These are phyloP conservation scores for Sacculina carcini DNA, from an alignment of 2,888 invertebrate species.

Conservation along the genomic window DNA sequence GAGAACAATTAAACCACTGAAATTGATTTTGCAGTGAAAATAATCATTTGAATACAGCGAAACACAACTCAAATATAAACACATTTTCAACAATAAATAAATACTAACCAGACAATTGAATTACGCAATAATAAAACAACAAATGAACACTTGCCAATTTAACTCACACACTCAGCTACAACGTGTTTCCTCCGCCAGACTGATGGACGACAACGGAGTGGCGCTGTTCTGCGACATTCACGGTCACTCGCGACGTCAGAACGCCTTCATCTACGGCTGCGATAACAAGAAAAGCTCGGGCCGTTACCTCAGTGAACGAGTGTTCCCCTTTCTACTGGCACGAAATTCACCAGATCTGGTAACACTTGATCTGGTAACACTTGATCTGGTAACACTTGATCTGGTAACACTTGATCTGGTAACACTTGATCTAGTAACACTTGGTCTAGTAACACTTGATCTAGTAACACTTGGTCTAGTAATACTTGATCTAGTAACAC, in stretches of 20 bases:
- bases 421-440: too few species aligned
- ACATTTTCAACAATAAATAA: background rate
- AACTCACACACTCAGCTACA: conserved; percentile 22
- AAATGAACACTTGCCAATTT: conserved; percentile 14
- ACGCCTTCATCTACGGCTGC: conserved; percentile 89
- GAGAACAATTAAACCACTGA: too few species aligned
- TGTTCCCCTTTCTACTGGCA: conserved; percentile 78
- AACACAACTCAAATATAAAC: background rate
- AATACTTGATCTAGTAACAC: too few species aligned
- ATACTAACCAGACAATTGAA: background rate
- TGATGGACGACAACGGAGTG: conserved; percentile 68
- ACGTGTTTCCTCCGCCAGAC: too few species aligned
- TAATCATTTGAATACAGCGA: too few species aligned
- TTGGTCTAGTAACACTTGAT: too few species aligned
- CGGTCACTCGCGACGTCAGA: conserved; percentile 80
- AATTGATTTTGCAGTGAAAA: too few species aligned
- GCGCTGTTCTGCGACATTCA: conserved; percentile 78
- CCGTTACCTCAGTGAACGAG: conserved; percentile 59
- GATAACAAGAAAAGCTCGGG: conserved; percentile 53
- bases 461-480: too few species aligned
- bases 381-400: too few species aligned
- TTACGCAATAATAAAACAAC: conserved; percentile 10
- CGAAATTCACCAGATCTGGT: conserved; percentile 57
- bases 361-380: too few species aligned
- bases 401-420: too few species aligned